Percentiles rank a stretch among this genome's conserved stretches.
Conservation (phyloP, 2,888 invertebrate genomes). For the Dolomedes plantarius region DNA sequence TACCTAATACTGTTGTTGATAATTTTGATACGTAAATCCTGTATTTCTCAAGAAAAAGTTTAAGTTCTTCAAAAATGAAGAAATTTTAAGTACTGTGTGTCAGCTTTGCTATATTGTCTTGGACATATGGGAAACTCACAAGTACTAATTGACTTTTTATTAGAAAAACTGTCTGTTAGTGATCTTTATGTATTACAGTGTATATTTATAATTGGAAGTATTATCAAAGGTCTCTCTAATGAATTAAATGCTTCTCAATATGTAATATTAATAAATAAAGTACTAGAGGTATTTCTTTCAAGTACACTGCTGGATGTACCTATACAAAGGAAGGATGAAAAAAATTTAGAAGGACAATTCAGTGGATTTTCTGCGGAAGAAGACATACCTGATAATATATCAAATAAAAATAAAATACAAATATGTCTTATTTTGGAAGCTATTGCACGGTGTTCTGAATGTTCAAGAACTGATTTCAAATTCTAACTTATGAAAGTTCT, state of each 20-base stretch:
- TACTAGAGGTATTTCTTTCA: constrained; percentile 40
- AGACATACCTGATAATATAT: not conserved
- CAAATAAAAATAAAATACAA: constrained; percentile 23
- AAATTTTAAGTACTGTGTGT: constrained; percentile 35
- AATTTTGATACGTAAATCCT: constrained; percentile 15
- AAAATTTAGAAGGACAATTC: too few species aligned
- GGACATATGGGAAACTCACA: constrained; percentile 15
- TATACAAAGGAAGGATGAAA: not conserved
- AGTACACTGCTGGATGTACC: constrained; percentile 14
- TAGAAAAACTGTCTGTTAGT: constrained; percentile 26
- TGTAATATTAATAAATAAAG: constrained; percentile 17
- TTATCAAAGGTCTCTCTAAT: constrained; percentile 26
- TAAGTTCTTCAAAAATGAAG: constrained; percentile 36
- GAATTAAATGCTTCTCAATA: not conserved
- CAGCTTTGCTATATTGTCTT: constrained; percentile 24
- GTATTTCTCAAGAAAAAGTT: constrained; percentile 50
- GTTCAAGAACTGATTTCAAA: constrained; percentile 17
- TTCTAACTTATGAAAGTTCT: constrained; percentile 18
- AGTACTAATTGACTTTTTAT: constrained; percentile 40
- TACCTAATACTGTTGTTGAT: not conserved
- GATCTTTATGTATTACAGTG: constrained; percentile 24
- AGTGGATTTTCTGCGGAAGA: too few species aligned
- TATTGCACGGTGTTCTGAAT: constrained; percentile 42
- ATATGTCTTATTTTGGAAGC: constrained; percentile 40
- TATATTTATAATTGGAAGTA: constrained; percentile 48